Percentiles rank a stretch among this genome's conserved stretches.
Conservation (phyloP, 1,140 invertebrate species). For the Penaeus vannamei region DNA sequence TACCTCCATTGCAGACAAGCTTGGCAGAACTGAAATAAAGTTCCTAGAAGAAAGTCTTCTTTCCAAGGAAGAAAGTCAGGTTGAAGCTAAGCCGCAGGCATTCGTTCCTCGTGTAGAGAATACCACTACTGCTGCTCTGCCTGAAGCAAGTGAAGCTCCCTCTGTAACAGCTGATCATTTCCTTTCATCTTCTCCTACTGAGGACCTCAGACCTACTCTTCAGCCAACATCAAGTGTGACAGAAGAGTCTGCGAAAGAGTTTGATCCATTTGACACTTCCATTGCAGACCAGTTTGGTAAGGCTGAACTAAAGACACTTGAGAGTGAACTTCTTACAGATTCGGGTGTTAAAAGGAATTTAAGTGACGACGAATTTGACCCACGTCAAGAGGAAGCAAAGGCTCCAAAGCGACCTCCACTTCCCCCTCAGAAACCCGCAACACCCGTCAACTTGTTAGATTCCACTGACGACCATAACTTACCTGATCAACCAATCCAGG, state of each 20-base stretch:
- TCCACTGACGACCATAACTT: slow-evolving; percentile 48
- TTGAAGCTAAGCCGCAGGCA: neutral
- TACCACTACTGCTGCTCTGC: neutral
- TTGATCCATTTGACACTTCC: slow-evolving; percentile 88
- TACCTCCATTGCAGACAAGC: slow-evolving; percentile 67
- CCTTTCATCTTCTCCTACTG: slow-evolving; percentile 79
- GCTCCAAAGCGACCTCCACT: slow-evolving; percentile 51
- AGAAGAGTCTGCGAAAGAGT: slow-evolving; percentile 71
- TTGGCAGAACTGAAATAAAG: slow-evolving; percentile 66
- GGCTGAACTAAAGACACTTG: slow-evolving; percentile 76
- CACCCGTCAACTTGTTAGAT: slow-evolving; percentile 58
- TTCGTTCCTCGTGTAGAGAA: neutral
- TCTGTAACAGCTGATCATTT: slow-evolving; percentile 34
- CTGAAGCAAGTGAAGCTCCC: slow-evolving; percentile 35
- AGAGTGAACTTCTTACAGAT: slow-evolving; percentile 52
- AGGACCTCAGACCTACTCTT: slow-evolving; percentile 70
- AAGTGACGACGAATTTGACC: slow-evolving; percentile 68
- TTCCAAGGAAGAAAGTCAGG: slow-evolving; percentile 1
- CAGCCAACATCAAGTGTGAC: slow-evolving; percentile 37
- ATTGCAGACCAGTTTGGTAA: slow-evolving; percentile 81
- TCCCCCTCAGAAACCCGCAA: slow-evolving; percentile 36
- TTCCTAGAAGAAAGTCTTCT: slow-evolving; percentile 63
- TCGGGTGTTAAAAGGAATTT: slow-evolving; percentile 61
- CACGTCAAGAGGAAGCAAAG: slow-evolving; percentile 57
- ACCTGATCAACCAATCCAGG: slow-evolving; percentile 46